These are phyloP conservation scores for Pelosia muscerda DNA, from an alignment of 2,888 invertebrate genomes.

Conservation along the genomic window DNA sequence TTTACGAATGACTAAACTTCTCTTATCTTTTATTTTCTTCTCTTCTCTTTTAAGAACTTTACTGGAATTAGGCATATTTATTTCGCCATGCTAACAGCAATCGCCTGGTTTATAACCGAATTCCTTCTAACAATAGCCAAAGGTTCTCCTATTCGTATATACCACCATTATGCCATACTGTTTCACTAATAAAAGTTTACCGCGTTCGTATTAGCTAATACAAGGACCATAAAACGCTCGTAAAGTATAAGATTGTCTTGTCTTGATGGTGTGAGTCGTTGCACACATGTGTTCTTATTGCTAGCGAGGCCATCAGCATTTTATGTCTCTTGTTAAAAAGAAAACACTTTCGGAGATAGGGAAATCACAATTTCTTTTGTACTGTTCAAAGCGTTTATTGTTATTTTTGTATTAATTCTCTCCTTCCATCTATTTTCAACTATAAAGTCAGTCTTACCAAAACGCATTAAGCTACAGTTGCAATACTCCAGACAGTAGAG, in stretches of 20 bases:
- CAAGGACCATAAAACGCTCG: conserved; percentile 43
- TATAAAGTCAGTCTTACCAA: not conserved
- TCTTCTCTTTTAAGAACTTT: too few species aligned
- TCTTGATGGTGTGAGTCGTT: conserved; percentile 20
- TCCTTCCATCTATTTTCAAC: not conserved
- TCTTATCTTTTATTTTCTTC: too few species aligned
- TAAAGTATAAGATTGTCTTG: conserved; percentile 45
- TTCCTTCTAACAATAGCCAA: conserved; percentile 9
- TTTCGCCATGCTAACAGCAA: not conserved
- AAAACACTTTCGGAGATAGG: not conserved
- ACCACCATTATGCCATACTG: conserved; percentile 25
- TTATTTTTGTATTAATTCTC: not conserved
- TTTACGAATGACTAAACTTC: too few species aligned
- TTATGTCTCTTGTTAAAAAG: conserved; percentile 16
- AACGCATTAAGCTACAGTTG: not conserved
- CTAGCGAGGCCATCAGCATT: not conserved
- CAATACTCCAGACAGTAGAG: not conserved
- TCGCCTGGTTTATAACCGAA: not conserved
- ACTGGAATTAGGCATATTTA: not conserved
- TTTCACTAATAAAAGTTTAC: conserved; percentile 40
- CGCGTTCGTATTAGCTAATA: conserved; percentile 40
- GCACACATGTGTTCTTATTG: conserved; percentile 15
- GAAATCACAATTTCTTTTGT: not conserved
- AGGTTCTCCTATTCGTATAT: conserved; percentile 2
- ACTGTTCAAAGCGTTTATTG: not conserved